These are phyloP conservation scores for Trematocara variabile DNA, from an alignment of 2,113 vertebrate species.

Conservation along the genomic window DNA sequence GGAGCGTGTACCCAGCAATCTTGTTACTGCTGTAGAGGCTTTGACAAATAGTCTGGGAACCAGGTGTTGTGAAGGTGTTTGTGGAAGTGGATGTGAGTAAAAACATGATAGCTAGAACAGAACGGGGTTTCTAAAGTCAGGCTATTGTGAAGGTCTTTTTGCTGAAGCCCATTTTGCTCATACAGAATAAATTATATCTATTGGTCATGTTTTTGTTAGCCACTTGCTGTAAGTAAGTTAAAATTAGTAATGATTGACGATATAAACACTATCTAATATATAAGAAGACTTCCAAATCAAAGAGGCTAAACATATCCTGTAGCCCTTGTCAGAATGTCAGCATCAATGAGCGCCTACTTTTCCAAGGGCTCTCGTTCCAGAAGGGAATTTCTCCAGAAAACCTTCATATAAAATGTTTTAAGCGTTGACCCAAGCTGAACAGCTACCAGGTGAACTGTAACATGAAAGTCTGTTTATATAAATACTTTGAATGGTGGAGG, in stretches of 20 bases:
- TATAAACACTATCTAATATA: not conserved
- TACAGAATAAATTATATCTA: not conserved
- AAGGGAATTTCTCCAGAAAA: not conserved
- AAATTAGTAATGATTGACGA: not conserved
- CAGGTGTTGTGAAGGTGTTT: not conserved
- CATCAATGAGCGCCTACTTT: not conserved
- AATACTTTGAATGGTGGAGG: not conserved
- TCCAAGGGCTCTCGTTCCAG: not conserved
- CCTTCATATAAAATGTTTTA: not conserved
- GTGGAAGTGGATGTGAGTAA: not conserved
- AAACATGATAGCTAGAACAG: not conserved
- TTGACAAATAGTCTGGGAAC: not conserved
- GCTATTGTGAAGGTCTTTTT: not conserved
- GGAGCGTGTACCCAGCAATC: not conserved
- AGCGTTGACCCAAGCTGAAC: not conserved
- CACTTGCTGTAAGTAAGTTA: not conserved
- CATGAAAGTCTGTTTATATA: not conserved
- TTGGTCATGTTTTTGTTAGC: not conserved
- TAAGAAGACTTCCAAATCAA: not conserved
- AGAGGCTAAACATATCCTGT: not conserved
- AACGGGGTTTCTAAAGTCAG: not conserved
- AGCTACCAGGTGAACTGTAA: not conserved
- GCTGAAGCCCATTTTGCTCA: not conserved
- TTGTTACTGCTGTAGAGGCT: not conserved
- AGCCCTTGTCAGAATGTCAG: not conserved